Evolutionary conservation across 2,797 vertebrate genomes (phyloP).

Genomic region (Acipenser transmontanus): DNA sequence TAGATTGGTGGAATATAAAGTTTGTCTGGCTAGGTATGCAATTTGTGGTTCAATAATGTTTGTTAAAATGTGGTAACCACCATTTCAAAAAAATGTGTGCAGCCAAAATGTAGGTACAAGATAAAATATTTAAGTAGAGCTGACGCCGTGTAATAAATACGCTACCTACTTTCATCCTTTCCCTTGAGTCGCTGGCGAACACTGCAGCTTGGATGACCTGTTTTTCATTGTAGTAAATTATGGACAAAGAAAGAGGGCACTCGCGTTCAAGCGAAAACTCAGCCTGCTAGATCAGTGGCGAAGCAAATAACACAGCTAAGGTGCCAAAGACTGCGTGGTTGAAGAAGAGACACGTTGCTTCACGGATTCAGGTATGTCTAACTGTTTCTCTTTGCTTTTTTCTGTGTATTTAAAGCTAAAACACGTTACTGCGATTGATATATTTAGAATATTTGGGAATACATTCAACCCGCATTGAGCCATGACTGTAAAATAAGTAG

Average conservation of each 20-base stretch:
- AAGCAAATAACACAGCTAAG: conserved; percentile 56
- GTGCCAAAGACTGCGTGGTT: conserved; percentile 48
- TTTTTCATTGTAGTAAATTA: conserved; percentile 74
- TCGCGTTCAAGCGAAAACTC: conserved; percentile 57
- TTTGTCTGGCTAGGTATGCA: no score
- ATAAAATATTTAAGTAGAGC: no score
- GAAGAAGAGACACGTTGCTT: conserved; percentile 40
- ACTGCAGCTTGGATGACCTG: conserved; percentile 75
- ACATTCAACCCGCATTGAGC: conserved; percentile 25
- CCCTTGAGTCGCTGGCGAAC: conserved; percentile 42
- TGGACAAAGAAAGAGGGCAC: conserved; percentile 80
- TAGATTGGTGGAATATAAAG: no score
- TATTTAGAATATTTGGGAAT: conserved; percentile 6
- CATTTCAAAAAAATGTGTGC: no score
- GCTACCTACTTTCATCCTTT: conserved; percentile 7
- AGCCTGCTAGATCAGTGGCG: conserved; percentile 46
- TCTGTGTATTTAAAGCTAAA: conserved; percentile 6
- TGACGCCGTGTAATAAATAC: no score
- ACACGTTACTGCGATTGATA: not conserved
- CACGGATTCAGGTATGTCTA: conserved; percentile 64
- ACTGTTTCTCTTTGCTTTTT: conserved; percentile 16
- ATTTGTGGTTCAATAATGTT: no score
- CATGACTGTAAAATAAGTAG: not conserved
- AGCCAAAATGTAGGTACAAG: no score
- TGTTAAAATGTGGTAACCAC: no score